Evolutionary conservation across 2,888 invertebrate genomes (phyloP), one percentile per base, ranked within the genome.

Genomic region (Tigriopus californicus): DNA sequence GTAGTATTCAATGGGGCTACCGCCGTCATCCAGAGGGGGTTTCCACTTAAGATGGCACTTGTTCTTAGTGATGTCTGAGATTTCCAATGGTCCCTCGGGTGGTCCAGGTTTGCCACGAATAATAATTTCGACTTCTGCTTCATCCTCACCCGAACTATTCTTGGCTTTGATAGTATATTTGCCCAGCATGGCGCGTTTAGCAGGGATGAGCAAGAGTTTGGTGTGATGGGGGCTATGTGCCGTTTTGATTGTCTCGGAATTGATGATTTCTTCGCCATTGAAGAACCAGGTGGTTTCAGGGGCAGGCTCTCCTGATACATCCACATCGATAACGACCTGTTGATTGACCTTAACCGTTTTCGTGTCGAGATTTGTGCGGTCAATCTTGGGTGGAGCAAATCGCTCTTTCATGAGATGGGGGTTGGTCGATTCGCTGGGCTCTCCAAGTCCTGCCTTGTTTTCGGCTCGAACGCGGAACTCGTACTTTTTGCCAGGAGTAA

Each of bases 21-120:
- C 97, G 60, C 97, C 97, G 67, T 97, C 94, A 70, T 97, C 94
- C 65, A 89, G 85, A 0, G 91, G 92, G 68, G 89, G 88, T 70
- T 90, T 79, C 92, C 92, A 94, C 62, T 85, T 80, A 5, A 94
- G 76, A 63, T 87, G 85, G 71, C 90, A 91, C 40, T 90, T 87
- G 68, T 85, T 87, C 74, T 92, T 92, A 13, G 85, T 88, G 24
- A 95, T 80, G 69, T 91, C 87, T 3, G 81, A 78, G 8, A 91
- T 85, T 63, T 88, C 85, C 64, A 94, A 71, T 0, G 94, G 94
- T 56, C 92, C 94, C 69, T 76, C 73, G 4, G 77, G 77, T 60
- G 70, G 69, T 41, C 65, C 64, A 20, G 72, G 71, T 65, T 65
- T 68, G 70, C 74, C 76, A 64, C 91, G 78, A 44, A 95, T 80